phyloP scores from a whole-genome alignment of 2,888 invertebrate species.

The Ormyrus rosae region DNA sequence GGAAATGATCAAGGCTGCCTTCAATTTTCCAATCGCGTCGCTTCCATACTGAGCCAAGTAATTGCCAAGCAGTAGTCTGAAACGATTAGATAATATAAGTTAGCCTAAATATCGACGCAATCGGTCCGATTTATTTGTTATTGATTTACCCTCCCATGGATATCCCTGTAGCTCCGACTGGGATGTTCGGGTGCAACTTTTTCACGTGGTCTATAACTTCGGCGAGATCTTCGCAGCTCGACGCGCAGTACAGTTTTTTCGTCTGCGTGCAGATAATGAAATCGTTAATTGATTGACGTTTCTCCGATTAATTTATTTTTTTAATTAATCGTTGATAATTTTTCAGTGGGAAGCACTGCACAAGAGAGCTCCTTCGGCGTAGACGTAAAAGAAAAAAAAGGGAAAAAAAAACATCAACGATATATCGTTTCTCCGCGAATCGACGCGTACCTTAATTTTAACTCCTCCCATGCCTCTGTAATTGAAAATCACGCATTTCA shows the following conservation, averaged over 20 bases:
- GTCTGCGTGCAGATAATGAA: constrained; percentile 76
- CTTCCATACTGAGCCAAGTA: constrained; percentile 82
- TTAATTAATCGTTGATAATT: too few relatives aligned
- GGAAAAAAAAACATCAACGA: too few relatives aligned
- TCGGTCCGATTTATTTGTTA: neutral
- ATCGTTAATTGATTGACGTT: too few relatives aligned
- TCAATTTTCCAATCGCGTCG: constrained; percentile 77
- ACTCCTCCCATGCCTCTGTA: constrained; percentile 86
- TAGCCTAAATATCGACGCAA: neutral
- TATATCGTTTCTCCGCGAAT: too few relatives aligned
- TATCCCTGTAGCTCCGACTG: constrained; percentile 87
- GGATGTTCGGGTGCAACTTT: constrained; percentile 79
- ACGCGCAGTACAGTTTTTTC: constrained; percentile 89
- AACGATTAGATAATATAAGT: neutral
- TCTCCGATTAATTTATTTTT: too few relatives aligned
- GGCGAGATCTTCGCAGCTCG: constrained; percentile 87
- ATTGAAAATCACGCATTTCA: constrained; percentile 84
- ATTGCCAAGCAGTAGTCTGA: constrained; percentile 81
- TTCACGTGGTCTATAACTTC: constrained; percentile 85
- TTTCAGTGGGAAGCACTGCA: too few relatives aligned
- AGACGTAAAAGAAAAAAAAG: too few relatives aligned
- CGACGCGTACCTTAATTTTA: constrained; percentile 77
- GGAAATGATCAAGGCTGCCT: constrained; percentile 85
- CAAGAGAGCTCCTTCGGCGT: too few relatives aligned
- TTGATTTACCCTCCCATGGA: constrained; percentile 85